Base-by-base conservation (phyloP, 2,797 vertebrate species). In the Sebastes vulpes region DNA sequence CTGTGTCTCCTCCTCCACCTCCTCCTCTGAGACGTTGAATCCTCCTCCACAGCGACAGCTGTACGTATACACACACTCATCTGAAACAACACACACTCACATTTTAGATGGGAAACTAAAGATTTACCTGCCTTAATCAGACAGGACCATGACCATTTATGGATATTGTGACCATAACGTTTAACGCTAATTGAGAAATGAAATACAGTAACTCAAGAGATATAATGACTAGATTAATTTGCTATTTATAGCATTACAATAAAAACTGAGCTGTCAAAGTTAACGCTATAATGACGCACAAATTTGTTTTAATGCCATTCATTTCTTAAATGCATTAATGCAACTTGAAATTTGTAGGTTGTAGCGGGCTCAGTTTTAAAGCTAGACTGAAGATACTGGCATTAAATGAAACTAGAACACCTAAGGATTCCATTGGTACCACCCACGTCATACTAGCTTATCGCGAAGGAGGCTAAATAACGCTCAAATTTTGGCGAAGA, bases 21-120 rank as follows among this genome's bases (percentile, higher is more conserved):
- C 95, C 5, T 92, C 91, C 42, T 85, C 83, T 0, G 93, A 89
- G 28, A 96, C 5, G 7, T 32, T 69, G 65, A 94, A 96, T 20
- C 77, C 91, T 57, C 95, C 96, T 75, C 95, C 95, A 60, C 96
- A 96, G 83, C 96, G 96, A 70, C 96, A 96, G 85, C 73, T 46
- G 70, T 94, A 87, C 1, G 82, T 85, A 46, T 93, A 93, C 53
- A 87, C 67, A 35, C 78, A 54, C 26, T 87, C 76, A 23, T 89
- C 96, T 96, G 91, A 84, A 82, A 86, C 48, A 68, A 71, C 46
- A 61, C 18, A 75, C 23, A 73, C 12, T 11, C 18, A 18, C n/a
- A 64, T 42, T 25, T 64, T 10, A 65, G n/a, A 82, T 11, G 2
- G 14, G 16, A 42, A 64, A n/a, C 1, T 9, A 11, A 3, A 42